Conservation (phyloP, 2,113 vertebrate genomes). For the Shinisaurus crocodilurus region DNA sequence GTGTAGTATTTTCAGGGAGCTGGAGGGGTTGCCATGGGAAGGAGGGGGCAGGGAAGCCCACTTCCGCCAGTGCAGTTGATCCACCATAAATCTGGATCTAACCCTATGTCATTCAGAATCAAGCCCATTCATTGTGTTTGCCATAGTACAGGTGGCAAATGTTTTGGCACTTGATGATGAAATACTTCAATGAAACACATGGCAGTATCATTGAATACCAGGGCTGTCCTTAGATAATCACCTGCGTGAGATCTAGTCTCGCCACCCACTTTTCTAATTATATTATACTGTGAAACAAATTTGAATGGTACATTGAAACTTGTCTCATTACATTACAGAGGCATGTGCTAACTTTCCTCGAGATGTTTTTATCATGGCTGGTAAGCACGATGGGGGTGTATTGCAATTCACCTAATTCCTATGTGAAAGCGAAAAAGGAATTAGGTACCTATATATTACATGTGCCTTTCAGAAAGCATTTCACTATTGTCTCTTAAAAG, state of each 20-base stretch:
- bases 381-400: not conserved
- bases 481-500: not conserved
- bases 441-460: not conserved
- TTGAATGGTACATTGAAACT: not conserved
- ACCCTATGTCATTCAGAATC: not conserved
- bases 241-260: not conserved
- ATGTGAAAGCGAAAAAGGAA: not conserved
- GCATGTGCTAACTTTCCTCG: not conserved
- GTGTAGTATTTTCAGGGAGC: too few relatives aligned
- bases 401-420: not conserved
- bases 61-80: too few relatives aligned
- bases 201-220: not conserved
- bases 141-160: not conserved
- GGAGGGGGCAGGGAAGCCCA: too few relatives aligned
- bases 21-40: too few relatives aligned
- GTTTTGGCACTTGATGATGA: not conserved
- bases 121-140: not conserved
- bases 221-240: conserved; percentile 19
- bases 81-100: too few relatives aligned
- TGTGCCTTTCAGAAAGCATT: not conserved
- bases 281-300: conserved; percentile 1
- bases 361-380: conserved; percentile 5
- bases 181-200: not conserved
- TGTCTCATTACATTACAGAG: conserved; percentile 10
- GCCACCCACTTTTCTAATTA: not conserved